A percentile compares a stretch with the other conserved stretches of the same genome.
These are phyloP conservation scores for Prosopocoilus inquinatus DNA, from an alignment of 2,888 invertebrate species.

Conservation along the genomic window DNA sequence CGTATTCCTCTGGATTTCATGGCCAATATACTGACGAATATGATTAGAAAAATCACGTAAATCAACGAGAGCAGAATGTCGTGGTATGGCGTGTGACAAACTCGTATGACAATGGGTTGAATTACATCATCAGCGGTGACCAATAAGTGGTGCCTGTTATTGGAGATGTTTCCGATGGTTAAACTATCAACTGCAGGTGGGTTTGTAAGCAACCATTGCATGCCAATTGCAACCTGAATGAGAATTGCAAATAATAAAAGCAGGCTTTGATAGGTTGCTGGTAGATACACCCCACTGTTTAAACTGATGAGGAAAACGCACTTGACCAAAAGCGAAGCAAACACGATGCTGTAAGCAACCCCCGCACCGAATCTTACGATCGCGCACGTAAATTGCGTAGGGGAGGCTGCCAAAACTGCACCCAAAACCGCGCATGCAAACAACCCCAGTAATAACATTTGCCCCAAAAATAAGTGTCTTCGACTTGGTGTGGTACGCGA, in stretches of 20 bases:
- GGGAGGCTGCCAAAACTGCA: constrained; percentile 74
- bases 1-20: constrained; percentile 84
- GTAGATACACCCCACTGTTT: constrained; percentile 87
- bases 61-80: constrained; percentile 76
- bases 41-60: constrained; percentile 80
- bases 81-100: constrained; percentile 67
- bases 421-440: constrained; percentile 80
- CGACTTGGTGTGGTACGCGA: constrained; percentile 80
- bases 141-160: constrained; percentile 45
- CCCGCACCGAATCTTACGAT: constrained; percentile 81
- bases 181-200: constrained; percentile 64
- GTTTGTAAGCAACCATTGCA: constrained; percentile 80
- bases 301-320: constrained; percentile 90
- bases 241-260: constrained; percentile 87
- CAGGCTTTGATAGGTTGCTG: constrained; percentile 88
- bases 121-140: constrained; percentile 48
- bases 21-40: constrained; percentile 81
- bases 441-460: constrained; percentile 80
- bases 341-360: constrained; percentile 80
- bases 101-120: constrained; percentile 44
- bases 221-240: constrained; percentile 83
- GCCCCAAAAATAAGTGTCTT: constrained; percentile 82
- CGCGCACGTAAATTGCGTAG: constrained; percentile 77
- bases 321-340: constrained; percentile 89
- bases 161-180: constrained; percentile 44